These are phyloP conservation scores for Gobio gobio DNA, from an alignment of 2,113 vertebrate species.

Conservation along the genomic window DNA sequence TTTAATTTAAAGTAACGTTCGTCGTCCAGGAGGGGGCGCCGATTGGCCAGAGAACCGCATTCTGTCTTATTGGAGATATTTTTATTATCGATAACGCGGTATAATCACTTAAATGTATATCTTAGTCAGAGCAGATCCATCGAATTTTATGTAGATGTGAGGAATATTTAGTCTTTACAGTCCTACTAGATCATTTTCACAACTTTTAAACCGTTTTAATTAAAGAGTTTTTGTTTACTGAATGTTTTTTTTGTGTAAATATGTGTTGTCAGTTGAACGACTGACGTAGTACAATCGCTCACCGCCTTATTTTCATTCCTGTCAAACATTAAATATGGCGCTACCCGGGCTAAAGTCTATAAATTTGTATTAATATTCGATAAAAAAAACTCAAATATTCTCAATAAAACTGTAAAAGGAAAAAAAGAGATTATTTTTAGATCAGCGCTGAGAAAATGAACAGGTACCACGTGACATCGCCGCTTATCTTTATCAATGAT, in stretches of 20 bases:
- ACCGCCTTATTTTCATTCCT: background rate
- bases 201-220: background rate
- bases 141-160: background rate
- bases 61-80: background rate
- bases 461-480: background rate
- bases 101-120: background rate
- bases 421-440: background rate
- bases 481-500: background rate
- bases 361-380: background rate
- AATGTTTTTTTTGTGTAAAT: background rate
- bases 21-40: background rate
- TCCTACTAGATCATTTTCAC: background rate
- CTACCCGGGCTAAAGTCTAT: background rate
- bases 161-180: no score
- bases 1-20: fast-evolving
- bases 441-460: background rate
- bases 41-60: background rate
- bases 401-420: background rate
- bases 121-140: background rate
- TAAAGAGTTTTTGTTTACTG: background rate
- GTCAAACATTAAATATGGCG: background rate
- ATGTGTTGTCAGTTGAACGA: background rate
- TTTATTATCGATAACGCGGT: background rate
- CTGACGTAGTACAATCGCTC: no score
- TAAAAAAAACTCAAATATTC: background rate